Evolutionary conservation across 2,113 vertebrate species (phyloP).

Genomic region (Stictonetta naevosa): DNA sequence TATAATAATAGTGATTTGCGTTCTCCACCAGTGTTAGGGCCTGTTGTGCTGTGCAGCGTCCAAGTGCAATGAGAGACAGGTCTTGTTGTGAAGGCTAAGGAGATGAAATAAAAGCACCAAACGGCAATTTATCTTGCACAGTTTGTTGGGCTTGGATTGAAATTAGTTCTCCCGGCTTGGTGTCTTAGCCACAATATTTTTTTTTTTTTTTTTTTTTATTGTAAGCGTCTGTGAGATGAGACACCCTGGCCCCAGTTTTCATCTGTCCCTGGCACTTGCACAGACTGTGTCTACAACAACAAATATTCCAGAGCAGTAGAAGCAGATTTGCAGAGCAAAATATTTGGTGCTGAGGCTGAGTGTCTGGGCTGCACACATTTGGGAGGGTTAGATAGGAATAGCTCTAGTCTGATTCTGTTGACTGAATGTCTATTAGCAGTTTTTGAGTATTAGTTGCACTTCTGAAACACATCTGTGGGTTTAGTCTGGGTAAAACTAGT

Average conservation of each 20-base stretch:
- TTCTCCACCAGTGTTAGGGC: background rate
- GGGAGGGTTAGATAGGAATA: background rate
- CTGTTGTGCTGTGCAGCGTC: background rate
- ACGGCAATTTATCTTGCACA: background rate
- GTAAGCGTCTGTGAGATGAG: background rate
- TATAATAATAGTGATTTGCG: background rate
- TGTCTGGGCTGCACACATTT: background rate
- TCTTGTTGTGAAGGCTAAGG: background rate
- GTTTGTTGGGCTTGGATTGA: background rate
- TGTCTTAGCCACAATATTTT: background rate
- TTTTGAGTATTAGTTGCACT: background rate
- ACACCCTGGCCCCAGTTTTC: background rate
- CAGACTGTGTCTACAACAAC: background rate
- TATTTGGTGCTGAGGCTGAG: background rate
- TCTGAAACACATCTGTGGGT: accelerated
- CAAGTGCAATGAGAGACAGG: background rate
- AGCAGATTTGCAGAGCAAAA: background rate
- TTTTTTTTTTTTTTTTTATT: background rate
- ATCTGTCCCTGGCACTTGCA: background rate
- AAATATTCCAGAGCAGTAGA: background rate
- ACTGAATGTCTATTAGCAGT: background rate
- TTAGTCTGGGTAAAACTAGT: background rate
- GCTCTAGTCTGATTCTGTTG: background rate
- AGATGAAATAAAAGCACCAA: background rate
- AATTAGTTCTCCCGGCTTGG: background rate